Evolutionary conservation across 2,113 vertebrate species (phyloP).

Genomic region (Anhinga rufa): DNA sequence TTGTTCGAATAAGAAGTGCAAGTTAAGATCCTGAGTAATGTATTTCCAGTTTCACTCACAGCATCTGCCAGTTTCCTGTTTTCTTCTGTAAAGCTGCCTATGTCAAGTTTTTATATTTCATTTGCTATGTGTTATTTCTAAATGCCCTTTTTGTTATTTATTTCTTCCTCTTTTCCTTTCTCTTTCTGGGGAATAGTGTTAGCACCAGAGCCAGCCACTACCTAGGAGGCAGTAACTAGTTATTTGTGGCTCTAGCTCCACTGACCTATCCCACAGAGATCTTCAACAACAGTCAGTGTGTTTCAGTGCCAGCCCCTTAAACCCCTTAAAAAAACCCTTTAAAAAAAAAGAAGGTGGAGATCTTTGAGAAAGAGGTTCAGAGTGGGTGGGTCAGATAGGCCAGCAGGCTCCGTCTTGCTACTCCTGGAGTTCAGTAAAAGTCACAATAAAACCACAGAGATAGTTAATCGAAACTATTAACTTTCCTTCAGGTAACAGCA

Average conservation of each 20-base stretch:
- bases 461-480: background rate
- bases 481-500: background rate
- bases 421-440: background rate
- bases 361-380: background rate
- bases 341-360: no score
- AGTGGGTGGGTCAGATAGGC: accelerated
- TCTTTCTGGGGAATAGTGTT: background rate
- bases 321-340: no score
- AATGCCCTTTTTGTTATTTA: background rate
- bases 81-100: background rate
- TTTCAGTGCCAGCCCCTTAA: background rate
- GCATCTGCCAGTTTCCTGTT: background rate
- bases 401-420: background rate
- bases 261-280: background rate
- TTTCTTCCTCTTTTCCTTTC: background rate
- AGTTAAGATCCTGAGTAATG: background rate
- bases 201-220: background rate
- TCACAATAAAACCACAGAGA: background rate
- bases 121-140: background rate
- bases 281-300: background rate
- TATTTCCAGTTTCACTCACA: background rate
- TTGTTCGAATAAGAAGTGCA: background rate
- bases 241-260: background rate
- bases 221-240: background rate
- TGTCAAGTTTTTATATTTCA: background rate